phyloP scores from a whole-genome alignment of 2,888 invertebrate genomes.

The Synanthedon andrenaeformis region DNA sequence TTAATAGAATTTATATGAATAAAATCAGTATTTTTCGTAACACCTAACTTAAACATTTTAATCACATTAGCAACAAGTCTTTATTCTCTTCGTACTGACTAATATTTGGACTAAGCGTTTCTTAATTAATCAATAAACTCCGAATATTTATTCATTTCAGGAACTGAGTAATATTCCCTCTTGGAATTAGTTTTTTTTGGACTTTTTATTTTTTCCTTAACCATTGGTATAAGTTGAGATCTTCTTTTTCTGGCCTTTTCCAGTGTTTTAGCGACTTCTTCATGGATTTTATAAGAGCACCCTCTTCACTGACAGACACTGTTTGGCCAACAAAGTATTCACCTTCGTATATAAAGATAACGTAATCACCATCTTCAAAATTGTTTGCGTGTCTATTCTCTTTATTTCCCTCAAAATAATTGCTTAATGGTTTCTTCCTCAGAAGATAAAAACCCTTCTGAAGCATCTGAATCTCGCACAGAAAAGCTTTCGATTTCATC shows the following conservation, averaged over 20 bases:
- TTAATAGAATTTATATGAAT: slow-evolving; percentile 3
- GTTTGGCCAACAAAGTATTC: slow-evolving; percentile 3
- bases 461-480: slow-evolving; percentile 1
- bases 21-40: slow-evolving; percentile 2
- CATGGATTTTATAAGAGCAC: slow-evolving; percentile 2
- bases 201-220: no score
- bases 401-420: slow-evolving; percentile 2
- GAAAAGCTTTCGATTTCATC: slow-evolving; percentile 1
- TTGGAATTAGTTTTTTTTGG: slow-evolving; percentile 2
- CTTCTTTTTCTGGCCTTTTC: slow-evolving; percentile 1
- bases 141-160: slow-evolving; percentile 3
- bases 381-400: not conserved
- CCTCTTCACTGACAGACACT: slow-evolving; percentile 1
- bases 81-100: slow-evolving; percentile 1
- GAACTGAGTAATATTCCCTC: slow-evolving; percentile 4
- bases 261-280: slow-evolving; percentile 1
- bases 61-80: slow-evolving; percentile 1
- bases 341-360: slow-evolving; percentile 1
- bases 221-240: no score
- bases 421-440: slow-evolving; percentile 3
- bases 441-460: slow-evolving; percentile 1
- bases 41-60: slow-evolving; percentile 3
- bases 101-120: slow-evolving; percentile 2
- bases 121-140: slow-evolving; percentile 3
- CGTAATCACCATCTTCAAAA: slow-evolving; percentile 1